Base-by-base conservation (phyloP, 2,113 vertebrate genomes). In the Pristiophorus japonicus region DNA sequence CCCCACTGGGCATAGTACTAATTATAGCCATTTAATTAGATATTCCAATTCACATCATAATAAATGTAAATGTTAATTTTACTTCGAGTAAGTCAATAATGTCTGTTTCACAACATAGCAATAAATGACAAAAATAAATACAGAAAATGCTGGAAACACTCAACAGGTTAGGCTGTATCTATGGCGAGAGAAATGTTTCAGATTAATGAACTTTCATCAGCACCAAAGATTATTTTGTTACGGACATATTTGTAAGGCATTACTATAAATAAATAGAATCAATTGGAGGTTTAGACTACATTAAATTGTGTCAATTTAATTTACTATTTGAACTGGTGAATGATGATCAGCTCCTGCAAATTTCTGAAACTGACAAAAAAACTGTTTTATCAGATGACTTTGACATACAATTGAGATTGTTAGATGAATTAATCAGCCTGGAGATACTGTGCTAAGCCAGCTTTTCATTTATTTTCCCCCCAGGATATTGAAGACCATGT, bases 401-500 rank as follows among this genome's bases (percentile, higher is more conserved):
- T 95, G 38, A 94, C 42, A 42, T 81, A 62, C 84, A 95, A 81
- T 81, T 95, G 73, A 96, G 45, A 94, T 75, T 18, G 45, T 42
- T 95, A 95, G 30, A 59, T 73, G 95, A 59, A 81, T 78, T 59
- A 85, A 63, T 47, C 95, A 81, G n/a, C 16, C 95, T n/a, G 8
- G 42, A 55, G 47, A 65, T 65, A 27, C 22, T 51, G 59, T n/a
- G 14, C 63, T 95, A 62, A 63, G 5, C 96, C 96, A 96, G 63
- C 51, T 91, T 75, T 95, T 42, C 96, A 27, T 95, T 95, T 97
- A 91, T 96, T 7, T 95, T 96, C 5, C 97, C 96, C 96, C n/a
- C 97, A 99, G 99, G 98, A 98, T 96, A 97, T 98, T 34, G 98
- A 99, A 97, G 98, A 99, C 96, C 99, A 99, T 0, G 97, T 99